Evolutionary conservation across 2,797 vertebrate species (phyloP), one percentile per base, ranked within the genome.

Genomic region (Calcarius lapponicus): DNA sequence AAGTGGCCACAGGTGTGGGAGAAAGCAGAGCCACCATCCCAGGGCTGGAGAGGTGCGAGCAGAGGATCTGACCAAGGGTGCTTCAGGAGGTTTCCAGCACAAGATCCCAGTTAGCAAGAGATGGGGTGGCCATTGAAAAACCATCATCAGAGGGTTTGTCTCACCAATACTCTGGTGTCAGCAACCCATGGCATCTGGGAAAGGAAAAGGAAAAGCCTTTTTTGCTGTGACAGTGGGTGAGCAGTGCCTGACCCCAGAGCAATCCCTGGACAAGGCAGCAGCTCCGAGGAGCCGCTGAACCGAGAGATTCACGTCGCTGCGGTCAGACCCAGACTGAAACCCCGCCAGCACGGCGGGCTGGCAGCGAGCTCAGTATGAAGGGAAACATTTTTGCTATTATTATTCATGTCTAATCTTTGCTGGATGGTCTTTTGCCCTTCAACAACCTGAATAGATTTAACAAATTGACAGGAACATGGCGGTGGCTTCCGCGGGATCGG

Each of bases 341-440:
- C 28, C 75, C 0, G 0, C 43, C 1, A 3, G 34, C 64, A 54
- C 56, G 0, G n/a, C 0, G 0, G 48, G 24, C 65, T 72, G 76
- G 79, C 73, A 72, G 81, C 3, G 2, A 60, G 61, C 36, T 79
- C 56, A 19, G 5, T 8, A 50, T 0, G 20, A 86, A 76, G 45
- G 34, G 31, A 87, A 88, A 36, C 7, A 12, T 56, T 81, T 80
- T 66, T 36, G 26, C 26, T 29, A 6, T 89, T 79, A 65, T 90
- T 91, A 42, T 40, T 91, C 71, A 45, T 1, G 8, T 58, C 72
- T 92, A 64, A 95, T 93, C 88, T 95, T 92, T 70, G 76, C 96
- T 94, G 91, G 82, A 85, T 86, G 79, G 67, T 76, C 67, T 91
- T 69, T 72, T 75, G 54, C 86, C 92, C 86, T 83, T 80, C 66